Percentiles rank a stretch among this genome's conserved stretches.
Conservation (phyloP, 2,113 vertebrate species). For the Casuarius casuarius region DNA sequence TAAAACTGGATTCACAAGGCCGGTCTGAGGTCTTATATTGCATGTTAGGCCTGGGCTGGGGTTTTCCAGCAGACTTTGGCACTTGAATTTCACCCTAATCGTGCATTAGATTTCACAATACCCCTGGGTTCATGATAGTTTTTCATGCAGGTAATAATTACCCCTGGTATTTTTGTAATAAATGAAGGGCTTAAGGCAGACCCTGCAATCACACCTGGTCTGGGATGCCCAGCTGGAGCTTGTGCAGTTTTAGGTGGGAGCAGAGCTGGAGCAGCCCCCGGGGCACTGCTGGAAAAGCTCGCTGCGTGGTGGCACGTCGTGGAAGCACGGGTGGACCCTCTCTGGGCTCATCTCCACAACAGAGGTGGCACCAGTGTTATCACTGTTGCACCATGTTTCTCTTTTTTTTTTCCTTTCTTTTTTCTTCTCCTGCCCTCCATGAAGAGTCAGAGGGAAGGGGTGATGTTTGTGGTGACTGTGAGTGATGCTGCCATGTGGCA, state of each 20-base stretch:
- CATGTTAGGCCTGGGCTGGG: not conserved
- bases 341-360: not conserved
- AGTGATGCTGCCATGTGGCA: fast-evolving
- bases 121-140: not conserved
- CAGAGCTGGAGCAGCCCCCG: not conserved
- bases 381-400: not conserved
- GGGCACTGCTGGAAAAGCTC: not conserved
- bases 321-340: fast-evolving
- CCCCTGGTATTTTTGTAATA: not conserved
- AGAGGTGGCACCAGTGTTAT: not conserved
- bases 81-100: not conserved
- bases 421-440: not conserved
- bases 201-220: not conserved
- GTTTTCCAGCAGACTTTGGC: not conserved
- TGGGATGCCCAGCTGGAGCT: not conserved
- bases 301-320: not conserved
- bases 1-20: not conserved
- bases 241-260: not conserved
- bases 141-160: not conserved
- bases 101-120: not conserved
- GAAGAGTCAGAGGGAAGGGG: not conserved
- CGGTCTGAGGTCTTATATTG: not conserved
- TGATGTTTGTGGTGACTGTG: not conserved
- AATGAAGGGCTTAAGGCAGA: not conserved
- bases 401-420: too few relatives aligned